Base-by-base conservation (phyloP, 2,888 invertebrate genomes). In the Macrosoma leucophasiata region DNA sequence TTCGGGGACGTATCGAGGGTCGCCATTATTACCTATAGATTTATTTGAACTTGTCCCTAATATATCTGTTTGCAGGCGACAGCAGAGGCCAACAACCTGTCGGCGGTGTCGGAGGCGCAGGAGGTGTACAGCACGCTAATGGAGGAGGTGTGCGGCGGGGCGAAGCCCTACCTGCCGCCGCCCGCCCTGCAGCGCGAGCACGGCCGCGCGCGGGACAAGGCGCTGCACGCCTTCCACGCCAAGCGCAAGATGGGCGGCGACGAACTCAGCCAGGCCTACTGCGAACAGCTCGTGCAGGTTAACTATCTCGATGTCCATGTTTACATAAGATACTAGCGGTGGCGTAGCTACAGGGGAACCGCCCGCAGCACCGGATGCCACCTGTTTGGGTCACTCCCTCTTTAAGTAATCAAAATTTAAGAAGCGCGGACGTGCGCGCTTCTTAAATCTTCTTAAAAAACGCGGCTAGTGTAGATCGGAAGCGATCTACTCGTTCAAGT, bases 221-320 rank as follows among this genome's bases (percentile, higher is more conserved):
- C 96, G 6, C 66, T 88, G 33, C 76, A 74, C 41, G 59, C 65
- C 49, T 99, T 99, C 77, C 87, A 89, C 43, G 87, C 88, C 44
- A 94, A 94, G 64, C 88, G 95, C 57, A 99, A 99, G 87, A 98
- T 99, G 98, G 99, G 99, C 1, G 98, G 98, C 1, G 92, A 93
- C 18, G 96, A 96, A 58, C 94, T 97, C 68, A 94, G 96, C 36
- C 88, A 90, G 58, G 87, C 85, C 19, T 99, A 95, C 65, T 88
- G 90, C 52, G 90, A 91, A 36, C 91, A 92, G 65, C 82, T 98
- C 30, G 86, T 90, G 43, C 86, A 88, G 75, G 94, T 92, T 8
- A 2, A 4, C 4, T 11, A 7, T 29, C 14, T 8, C 9, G 5
- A 2, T 13, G 6, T 7, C 4, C 11, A 13, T 9, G 14, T 17